Conservation (phyloP, 2,888 invertebrate species). For the Imbricaverruca yamaguchii region DNA sequence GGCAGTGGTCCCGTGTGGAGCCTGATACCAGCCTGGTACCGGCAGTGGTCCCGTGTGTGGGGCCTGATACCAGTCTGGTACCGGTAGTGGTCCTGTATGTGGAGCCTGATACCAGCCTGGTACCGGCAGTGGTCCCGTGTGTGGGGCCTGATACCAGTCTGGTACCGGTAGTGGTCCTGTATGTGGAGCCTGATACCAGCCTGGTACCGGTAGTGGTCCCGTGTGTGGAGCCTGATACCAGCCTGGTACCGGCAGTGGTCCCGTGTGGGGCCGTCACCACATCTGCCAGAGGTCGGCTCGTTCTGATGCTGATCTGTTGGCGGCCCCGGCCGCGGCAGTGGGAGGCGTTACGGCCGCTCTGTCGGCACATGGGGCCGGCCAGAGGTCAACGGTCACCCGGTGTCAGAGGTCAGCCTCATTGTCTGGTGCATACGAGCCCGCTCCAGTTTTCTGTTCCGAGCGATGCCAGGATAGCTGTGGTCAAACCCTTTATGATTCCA, state of each 20-base stretch:
- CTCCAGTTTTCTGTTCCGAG: background rate
- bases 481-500: slow-evolving; percentile 19
- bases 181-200: no score
- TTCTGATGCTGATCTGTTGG: background rate
- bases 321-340: background rate
- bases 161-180: no score
- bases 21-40: background rate
- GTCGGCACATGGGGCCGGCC: background rate
- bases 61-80: no score
- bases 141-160: no score
- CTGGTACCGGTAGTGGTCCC: no score
- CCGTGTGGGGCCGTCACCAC: background rate
- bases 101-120: no score
- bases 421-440: background rate
- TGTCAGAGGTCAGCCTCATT: slow-evolving; percentile 10
- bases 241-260: background rate
- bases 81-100: no score
- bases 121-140: no score
- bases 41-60: background rate
- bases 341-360: slow-evolving; percentile 9
- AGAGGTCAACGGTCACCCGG: background rate
- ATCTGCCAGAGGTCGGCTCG: background rate
- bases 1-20: no score
- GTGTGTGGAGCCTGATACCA: no score
- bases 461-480: slow-evolving; percentile 11